These are phyloP conservation scores for Tupaia chinensis DNA, from an alignment of 2,113 vertebrate genomes.

Conservation along the genomic window DNA sequence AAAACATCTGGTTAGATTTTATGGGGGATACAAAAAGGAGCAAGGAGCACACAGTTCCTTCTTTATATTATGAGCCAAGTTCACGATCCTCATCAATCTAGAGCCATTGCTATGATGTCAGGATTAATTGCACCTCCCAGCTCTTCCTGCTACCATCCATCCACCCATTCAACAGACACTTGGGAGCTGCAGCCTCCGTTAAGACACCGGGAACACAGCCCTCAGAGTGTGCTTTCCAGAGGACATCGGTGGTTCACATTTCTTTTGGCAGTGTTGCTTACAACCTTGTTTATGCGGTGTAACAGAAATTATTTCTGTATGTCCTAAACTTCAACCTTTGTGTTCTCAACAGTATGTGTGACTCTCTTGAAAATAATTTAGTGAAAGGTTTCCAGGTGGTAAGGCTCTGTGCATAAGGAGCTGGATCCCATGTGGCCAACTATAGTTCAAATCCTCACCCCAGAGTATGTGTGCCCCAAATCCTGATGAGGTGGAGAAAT, in stretches of 20 bases:
- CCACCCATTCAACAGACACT: neutral
- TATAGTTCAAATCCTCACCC: too few species aligned
- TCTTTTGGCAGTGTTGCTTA: neutral
- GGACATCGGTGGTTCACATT: neutral
- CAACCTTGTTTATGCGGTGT: neutral
- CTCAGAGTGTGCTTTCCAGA: neutral
- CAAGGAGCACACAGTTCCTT: neutral
- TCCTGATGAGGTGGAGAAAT: too few species aligned
- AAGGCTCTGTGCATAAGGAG: too few species aligned
- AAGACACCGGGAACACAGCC: neutral
- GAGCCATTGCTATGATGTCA: neutral
- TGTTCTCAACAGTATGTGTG: neutral
- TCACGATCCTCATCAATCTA: neutral
- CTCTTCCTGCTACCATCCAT: neutral
- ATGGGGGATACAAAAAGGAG: neutral
- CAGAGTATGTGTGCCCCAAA: too few species aligned
- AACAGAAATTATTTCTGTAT: neutral
- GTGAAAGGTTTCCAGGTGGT: too few species aligned
- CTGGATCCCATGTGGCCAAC: too few species aligned
- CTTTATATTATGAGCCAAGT: slow-evolving; percentile 39
- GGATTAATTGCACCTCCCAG: neutral
- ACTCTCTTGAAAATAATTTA: neutral
- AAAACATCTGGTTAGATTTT: slow-evolving; percentile 11
- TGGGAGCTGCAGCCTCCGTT: neutral
- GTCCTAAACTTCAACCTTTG: neutral